These are phyloP conservation scores for Leptothorax acervorum DNA, from an alignment of 2,888 invertebrate species.

Conservation along the genomic window DNA sequence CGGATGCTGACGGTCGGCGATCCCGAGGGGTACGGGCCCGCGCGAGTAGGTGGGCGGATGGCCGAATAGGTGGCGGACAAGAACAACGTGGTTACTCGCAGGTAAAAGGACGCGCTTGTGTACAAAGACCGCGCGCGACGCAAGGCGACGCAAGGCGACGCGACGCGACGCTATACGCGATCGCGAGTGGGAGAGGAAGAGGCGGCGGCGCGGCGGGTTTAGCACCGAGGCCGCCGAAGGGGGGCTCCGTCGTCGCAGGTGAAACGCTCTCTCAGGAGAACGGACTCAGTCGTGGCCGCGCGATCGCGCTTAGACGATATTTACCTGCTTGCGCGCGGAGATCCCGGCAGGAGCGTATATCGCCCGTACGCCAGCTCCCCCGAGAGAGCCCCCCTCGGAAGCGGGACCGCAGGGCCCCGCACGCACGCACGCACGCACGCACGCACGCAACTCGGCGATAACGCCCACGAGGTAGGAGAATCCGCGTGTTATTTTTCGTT, in stretches of 20 bases:
- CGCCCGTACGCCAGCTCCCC: constrained; percentile 23
- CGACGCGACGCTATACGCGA: background rate
- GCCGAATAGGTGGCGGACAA: constrained; percentile 14
- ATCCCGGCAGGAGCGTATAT: constrained; percentile 63
- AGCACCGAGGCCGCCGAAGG: constrained; percentile 65
- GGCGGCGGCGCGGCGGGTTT: constrained; percentile 23
- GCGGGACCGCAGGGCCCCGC: constrained; percentile 30
- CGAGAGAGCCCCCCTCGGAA: constrained; percentile 44
- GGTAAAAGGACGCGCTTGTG: constrained; percentile 25
- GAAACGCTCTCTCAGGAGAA: constrained; percentile 70
- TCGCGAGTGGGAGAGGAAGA: background rate
- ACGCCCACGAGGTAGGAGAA: constrained; percentile 64
- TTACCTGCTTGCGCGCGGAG: constrained; percentile 75
- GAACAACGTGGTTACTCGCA: constrained; percentile 5
- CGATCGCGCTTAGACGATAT: constrained; percentile 77
- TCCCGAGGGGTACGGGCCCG: background rate
- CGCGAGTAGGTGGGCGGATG: background rate
- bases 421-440: constrained; percentile 49
- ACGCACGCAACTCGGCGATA: constrained; percentile 39
- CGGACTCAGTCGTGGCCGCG: constrained; percentile 82
- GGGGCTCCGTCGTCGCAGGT: constrained; percentile 75
- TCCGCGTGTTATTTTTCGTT: constrained; percentile 45
- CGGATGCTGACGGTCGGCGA: constrained; percentile 28
- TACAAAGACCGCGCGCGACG: constrained; percentile 16
- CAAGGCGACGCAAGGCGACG: background rate